Conservation (phyloP, 23 tunicate species). For the Clavelina lepadiformis region DNA sequence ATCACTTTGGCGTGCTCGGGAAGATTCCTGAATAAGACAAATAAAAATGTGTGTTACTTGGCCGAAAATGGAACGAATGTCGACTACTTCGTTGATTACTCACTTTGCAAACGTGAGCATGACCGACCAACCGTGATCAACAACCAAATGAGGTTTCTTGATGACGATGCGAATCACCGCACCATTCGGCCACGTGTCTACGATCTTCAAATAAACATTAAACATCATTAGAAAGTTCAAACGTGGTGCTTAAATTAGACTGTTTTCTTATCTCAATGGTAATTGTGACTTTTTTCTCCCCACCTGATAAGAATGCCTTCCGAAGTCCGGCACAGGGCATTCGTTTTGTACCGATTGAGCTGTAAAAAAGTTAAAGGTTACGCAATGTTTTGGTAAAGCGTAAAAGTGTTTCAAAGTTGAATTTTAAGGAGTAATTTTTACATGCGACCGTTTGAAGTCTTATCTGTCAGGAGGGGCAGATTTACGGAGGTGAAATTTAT, state of each 20-base stretch:
- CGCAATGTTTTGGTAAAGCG: too few species aligned
- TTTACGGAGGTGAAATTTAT: too few species aligned
- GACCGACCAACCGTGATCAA: constrained; percentile 57
- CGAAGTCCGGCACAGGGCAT: constrained; percentile 64
- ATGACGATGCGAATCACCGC: constrained; percentile 42
- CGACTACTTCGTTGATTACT: background rate
- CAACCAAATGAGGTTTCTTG: constrained; percentile 8
- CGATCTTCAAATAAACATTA: constrained; percentile 26
- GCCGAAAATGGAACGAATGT: too few species aligned
- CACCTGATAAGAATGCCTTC: constrained; percentile 63
- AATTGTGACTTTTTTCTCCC: background rate
- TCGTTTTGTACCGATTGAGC: too few species aligned
- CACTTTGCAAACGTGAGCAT: constrained; percentile 68
- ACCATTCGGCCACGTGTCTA: constrained; percentile 82
- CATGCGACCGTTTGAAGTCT: too few species aligned
- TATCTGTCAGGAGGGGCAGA: too few species aligned
- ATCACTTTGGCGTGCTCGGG: constrained; percentile 47
- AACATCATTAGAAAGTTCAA: too few species aligned
- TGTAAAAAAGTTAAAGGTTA: too few species aligned
- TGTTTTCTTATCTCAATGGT: background rate
- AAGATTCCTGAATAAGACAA: constrained; percentile 33
- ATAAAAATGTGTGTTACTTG: background rate
- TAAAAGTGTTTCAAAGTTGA: too few species aligned
- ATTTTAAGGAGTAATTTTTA: too few species aligned
- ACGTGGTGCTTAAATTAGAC: too few species aligned